Evolutionary conservation across 2,797 vertebrate genomes (phyloP).

Genomic region (Uromys caudimaculatus): DNA sequence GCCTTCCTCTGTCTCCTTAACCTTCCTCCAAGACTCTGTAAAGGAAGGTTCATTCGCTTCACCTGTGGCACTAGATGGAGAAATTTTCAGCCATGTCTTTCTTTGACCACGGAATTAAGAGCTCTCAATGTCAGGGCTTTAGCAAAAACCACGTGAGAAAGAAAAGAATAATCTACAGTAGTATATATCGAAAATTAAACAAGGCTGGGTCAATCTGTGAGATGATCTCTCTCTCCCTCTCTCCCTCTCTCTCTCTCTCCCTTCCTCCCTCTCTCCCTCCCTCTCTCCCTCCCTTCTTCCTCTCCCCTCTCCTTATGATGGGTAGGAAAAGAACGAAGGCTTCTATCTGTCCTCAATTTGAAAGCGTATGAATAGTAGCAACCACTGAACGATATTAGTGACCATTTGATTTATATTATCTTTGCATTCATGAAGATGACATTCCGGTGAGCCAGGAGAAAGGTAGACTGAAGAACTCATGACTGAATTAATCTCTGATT

Average conservation of each 20-base stretch:
- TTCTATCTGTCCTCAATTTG: not conserved
- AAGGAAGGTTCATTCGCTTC: conserved; percentile 51
- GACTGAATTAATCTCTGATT: conserved; percentile 34
- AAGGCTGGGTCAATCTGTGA: not conserved
- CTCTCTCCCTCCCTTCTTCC: not conserved
- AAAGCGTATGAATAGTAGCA: conserved; percentile 9
- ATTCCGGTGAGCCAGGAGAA: not conserved
- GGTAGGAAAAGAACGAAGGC: not conserved
- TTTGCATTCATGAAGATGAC: not conserved
- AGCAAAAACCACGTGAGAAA: not conserved
- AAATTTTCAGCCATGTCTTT: not conserved
- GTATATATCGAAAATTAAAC: not conserved
- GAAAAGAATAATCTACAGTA: not conserved
- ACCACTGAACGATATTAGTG: not conserved
- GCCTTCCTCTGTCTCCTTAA: not conserved
- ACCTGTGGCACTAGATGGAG: conserved; percentile 55
- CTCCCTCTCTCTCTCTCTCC: not conserved
- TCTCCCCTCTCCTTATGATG: not conserved
- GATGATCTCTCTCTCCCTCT: not conserved
- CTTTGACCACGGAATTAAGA: conserved; percentile 15
- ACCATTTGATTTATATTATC: not conserved
- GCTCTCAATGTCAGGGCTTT: not conserved
- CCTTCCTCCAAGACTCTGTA: not conserved
- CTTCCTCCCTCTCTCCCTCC: no score
- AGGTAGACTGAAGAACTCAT: not conserved